Percentiles rank a stretch among this genome's conserved stretches.
Conservation (phyloP, 2,888 invertebrate genomes). For the Neoaliturus tenellus region DNA sequence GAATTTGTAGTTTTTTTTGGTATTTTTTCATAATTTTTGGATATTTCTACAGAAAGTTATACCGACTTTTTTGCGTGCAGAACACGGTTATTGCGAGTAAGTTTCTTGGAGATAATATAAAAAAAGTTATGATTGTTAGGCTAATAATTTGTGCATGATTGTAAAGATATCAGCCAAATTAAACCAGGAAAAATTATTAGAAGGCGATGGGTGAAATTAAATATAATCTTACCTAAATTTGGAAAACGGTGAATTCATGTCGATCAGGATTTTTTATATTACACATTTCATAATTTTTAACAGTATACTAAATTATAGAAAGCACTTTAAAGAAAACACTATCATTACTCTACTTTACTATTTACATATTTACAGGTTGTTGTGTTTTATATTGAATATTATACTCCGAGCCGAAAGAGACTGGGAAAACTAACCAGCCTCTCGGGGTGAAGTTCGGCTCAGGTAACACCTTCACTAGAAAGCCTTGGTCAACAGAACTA, state of each 20-base stretch:
- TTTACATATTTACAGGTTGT: constrained; percentile 6
- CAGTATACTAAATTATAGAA: neutral
- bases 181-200: neutral
- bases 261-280: neutral
- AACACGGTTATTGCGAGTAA: neutral
- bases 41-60: neutral
- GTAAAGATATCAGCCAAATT: neutral
- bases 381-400: neutral
- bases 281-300: neutral
- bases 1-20: neutral
- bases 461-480: neutral
- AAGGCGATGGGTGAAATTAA: neutral
- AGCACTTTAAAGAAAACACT: neutral
- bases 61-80: neutral
- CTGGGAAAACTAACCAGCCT: constrained; percentile 16
- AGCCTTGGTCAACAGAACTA: neutral
- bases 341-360: neutral
- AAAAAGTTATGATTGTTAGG: neutral
- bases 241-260: neutral
- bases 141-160: neutral
- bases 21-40: constrained; percentile 12
- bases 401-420: neutral
- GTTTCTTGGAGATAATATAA: neutral
- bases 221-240: neutral
- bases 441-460: constrained; percentile 3